Evolutionary conservation across 64 coral and sea anemone species (phyloP).

Genomic region (Porites australiensis): DNA sequence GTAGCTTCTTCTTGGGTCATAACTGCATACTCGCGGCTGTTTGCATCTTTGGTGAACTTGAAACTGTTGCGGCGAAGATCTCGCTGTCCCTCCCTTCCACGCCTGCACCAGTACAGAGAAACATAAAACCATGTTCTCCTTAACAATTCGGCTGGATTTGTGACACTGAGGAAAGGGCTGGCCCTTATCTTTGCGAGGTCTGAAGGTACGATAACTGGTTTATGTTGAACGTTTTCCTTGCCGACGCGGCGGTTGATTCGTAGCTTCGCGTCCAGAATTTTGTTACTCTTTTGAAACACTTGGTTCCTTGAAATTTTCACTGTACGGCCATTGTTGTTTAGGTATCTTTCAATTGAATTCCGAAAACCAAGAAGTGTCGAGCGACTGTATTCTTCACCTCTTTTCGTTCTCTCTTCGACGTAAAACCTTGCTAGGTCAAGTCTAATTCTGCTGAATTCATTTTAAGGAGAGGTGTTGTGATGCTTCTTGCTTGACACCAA

Average conservation of each 20-base stretch:
- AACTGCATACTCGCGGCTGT: too few species aligned
- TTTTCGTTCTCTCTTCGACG: conserved; percentile 25
- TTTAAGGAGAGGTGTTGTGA: neutral
- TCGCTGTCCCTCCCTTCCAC: too few species aligned
- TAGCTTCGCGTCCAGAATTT: conserved; percentile 44
- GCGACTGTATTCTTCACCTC: conserved; percentile 16
- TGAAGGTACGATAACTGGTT: conserved; percentile 4
- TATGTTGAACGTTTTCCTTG: conserved; percentile 30
- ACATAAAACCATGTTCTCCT: too few species aligned
- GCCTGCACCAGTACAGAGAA: too few species aligned
- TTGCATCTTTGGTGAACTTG: too few species aligned
- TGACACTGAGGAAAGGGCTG: too few species aligned
- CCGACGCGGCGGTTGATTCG: neutral
- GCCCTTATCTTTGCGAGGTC: too few species aligned
- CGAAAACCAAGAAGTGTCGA: conserved; percentile 39
- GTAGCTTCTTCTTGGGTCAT: too few species aligned
- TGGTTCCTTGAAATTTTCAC: too few species aligned
- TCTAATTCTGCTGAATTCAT: conserved; percentile 20
- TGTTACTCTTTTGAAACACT: conserved; percentile 23
- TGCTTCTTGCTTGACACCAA: conserved; percentile 16
- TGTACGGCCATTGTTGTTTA: too few species aligned
- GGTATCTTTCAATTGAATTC: conserved; percentile 29
- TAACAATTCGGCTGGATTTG: too few species aligned
- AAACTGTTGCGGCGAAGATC: too few species aligned
- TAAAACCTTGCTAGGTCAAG: conserved; percentile 38